phyloP scores from a whole-genome alignment of 2,888 invertebrate genomes.

The Temnothorax ravouxi region DNA sequence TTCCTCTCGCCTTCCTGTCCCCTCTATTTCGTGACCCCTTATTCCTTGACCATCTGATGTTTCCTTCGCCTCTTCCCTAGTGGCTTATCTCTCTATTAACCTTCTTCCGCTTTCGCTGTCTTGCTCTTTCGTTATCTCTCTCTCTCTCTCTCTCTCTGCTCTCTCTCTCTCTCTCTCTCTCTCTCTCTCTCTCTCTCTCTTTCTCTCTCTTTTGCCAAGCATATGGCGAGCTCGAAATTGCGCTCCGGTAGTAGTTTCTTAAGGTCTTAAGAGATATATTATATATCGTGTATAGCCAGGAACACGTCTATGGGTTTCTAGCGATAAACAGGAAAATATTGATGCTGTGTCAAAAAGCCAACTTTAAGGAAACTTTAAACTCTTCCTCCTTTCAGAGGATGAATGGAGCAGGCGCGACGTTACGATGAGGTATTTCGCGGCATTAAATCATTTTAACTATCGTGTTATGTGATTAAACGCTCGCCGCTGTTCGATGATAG shows the following conservation, averaged over 20 bases:
- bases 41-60: slow-evolving; percentile 65
- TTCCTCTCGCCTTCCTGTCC: slow-evolving; percentile 19
- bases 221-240: slow-evolving; percentile 42
- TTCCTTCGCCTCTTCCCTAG: slow-evolving; percentile 33
- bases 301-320: not conserved
- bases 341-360: slow-evolving; percentile 40
- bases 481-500: not conserved
- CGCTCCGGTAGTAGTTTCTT: slow-evolving; percentile 48
- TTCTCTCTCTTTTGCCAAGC: not conserved
- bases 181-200: not conserved
- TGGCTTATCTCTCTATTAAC: slow-evolving; percentile 33
- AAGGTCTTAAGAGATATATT: slow-evolving; percentile 38
- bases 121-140: not conserved
- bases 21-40: slow-evolving; percentile 46
- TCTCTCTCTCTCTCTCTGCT: slow-evolving; percentile 4
- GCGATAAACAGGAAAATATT: slow-evolving; percentile 59
- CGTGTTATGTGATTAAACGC: slow-evolving; percentile 23
- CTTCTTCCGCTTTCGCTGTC: slow-evolving; percentile 25
- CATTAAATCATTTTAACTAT: slow-evolving; percentile 49
- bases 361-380: slow-evolving; percentile 39
- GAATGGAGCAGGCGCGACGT: not conserved
- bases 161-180: not conserved
- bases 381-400: not conserved
- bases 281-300: slow-evolving; percentile 9
- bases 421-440: slow-evolving; percentile 28